Conservation (phyloP, 2,888 invertebrate species). For the Drosophila falleni region DNA sequence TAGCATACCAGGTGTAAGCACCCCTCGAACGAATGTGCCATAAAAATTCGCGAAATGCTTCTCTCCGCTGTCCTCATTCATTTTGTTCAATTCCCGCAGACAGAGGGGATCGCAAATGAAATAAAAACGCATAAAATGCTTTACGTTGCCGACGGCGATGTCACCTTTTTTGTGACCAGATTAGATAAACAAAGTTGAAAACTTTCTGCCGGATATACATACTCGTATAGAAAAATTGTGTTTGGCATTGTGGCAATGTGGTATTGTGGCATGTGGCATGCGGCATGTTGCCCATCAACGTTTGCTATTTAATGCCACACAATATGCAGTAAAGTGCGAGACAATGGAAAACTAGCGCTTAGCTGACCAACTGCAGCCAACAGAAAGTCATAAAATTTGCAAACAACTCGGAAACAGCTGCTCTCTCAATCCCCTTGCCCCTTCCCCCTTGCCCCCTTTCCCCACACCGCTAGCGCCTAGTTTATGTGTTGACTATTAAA, state of each 20-base stretch:
- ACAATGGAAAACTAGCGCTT: slow-evolving; percentile 31
- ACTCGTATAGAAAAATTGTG: slow-evolving; percentile 3
- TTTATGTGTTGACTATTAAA: slow-evolving; percentile 70
- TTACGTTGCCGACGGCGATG: slow-evolving; percentile 44
- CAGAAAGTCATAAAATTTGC: slow-evolving; percentile 71
- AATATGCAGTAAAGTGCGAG: slow-evolving; percentile 55
- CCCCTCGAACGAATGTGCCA: slow-evolving; percentile 26
- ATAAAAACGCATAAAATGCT: slow-evolving; percentile 74
- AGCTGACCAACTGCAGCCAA: slow-evolving; percentile 63
- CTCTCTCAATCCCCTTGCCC: slow-evolving; percentile 2
- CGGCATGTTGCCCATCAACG: slow-evolving; percentile 23
- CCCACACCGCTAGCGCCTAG: neutral
- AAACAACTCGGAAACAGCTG: slow-evolving; percentile 44
- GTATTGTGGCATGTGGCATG: slow-evolving; percentile 1
- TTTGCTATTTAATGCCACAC: slow-evolving; percentile 40
- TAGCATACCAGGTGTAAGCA: slow-evolving; percentile 9
- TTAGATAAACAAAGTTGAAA: slow-evolving; percentile 68
- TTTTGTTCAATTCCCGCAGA: neutral
- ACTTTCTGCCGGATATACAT: slow-evolving; percentile 39
- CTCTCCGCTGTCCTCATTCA: neutral
- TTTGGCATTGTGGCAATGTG: slow-evolving; percentile 4
- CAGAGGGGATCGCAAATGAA: slow-evolving; percentile 46
- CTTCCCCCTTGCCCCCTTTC: neutral
- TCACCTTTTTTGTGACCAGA: slow-evolving; percentile 51
- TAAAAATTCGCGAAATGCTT: slow-evolving; percentile 65